Percentiles rank a stretch among this genome's conserved stretches.
These are phyloP conservation scores for Microcaecilia unicolor DNA, from an alignment of 2,797 vertebrate species.

Conservation along the genomic window DNA sequence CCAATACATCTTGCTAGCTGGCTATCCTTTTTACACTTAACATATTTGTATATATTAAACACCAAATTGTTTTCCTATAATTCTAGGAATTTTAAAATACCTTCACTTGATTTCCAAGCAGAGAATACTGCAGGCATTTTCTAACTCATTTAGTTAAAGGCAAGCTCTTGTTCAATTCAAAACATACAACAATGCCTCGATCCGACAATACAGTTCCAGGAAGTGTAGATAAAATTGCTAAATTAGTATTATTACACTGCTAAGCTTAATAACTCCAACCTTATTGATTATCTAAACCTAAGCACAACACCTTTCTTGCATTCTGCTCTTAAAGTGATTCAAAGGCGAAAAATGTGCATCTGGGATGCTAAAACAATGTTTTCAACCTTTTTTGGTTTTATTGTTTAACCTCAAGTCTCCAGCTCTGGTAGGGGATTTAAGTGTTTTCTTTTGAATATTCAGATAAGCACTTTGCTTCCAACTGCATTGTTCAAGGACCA, in stretches of 20 bases:
- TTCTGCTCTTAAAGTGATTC: conserved; percentile 44
- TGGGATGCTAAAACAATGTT: conserved; percentile 57
- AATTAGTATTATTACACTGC: conserved; percentile 53
- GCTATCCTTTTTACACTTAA: no score
- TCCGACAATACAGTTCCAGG: conserved; percentile 33
- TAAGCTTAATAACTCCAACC: conserved; percentile 46
- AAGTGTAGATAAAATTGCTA: conserved; percentile 38
- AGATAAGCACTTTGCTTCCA: conserved; percentile 64
- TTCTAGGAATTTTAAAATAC: no score
- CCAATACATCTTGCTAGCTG: no score
- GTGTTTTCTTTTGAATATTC: conserved; percentile 65
- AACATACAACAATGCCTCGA: conserved; percentile 18
- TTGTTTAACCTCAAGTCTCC: conserved; percentile 60
- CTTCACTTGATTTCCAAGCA: no score
- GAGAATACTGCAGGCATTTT: no score
- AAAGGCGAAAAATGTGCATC: conserved; percentile 54
- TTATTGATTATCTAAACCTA: conserved; percentile 61
- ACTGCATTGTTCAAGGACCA: conserved; percentile 57
- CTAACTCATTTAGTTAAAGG: conserved; percentile 14
- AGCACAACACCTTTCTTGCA: conserved; percentile 43
- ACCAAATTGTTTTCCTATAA: no score
- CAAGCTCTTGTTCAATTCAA: conserved; percentile 8
- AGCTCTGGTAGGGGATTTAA: conserved; percentile 50
- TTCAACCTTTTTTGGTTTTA: conserved; percentile 49
- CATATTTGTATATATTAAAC: no score